Base-by-base conservation (phyloP, 2,113 vertebrate genomes). In the Bostrychus sinensis region DNA sequence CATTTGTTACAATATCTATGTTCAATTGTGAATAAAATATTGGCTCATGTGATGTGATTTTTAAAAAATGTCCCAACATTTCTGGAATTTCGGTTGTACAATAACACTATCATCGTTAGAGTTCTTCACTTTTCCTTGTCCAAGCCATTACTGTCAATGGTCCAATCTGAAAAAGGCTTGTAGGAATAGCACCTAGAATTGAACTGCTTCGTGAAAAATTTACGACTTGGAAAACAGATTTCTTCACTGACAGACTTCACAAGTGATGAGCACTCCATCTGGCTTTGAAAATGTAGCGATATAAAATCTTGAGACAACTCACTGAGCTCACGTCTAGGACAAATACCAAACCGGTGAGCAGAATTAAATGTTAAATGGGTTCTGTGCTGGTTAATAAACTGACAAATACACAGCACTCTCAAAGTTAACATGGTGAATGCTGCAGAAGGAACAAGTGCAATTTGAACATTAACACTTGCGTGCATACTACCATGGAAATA, bases 181-280 rank as follows among this genome's bases (percentile, higher is more conserved):
- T 26, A 50, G 64, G 63, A 80, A 72, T 26, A 48, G 66, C 51
- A 65, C 55, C 51, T 16, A 26, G 12, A 20, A 13, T 48, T 59
- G 67, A 77, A 66, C 1, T 41, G 37, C 13, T 14, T 53, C 45
- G 56, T 69, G 79, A 66, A 60, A 13, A 37, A 72, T 81, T 69
- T 77, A 74, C 7, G 41, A 72, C 55, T 72, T 69, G 0, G 70
- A 63, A 75, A 78, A 73, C 50, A 74, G 26, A 0, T 64, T 62
- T 86, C 77, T 77, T 56, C 68, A 57, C 45, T 17, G 80, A 72
- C 68, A 70, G 45, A 23, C 62, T 74, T 39, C 11, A 19, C 57
- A 73, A 73, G 72, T 73, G 66, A 81, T 62, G 73, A 78, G 63
- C 68, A 30, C 65, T 56, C 72, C 77, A 79, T 80, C 71, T 84